Conservation (phyloP, 2,797 vertebrate genomes). For the Monodelphis domestica region DNA sequence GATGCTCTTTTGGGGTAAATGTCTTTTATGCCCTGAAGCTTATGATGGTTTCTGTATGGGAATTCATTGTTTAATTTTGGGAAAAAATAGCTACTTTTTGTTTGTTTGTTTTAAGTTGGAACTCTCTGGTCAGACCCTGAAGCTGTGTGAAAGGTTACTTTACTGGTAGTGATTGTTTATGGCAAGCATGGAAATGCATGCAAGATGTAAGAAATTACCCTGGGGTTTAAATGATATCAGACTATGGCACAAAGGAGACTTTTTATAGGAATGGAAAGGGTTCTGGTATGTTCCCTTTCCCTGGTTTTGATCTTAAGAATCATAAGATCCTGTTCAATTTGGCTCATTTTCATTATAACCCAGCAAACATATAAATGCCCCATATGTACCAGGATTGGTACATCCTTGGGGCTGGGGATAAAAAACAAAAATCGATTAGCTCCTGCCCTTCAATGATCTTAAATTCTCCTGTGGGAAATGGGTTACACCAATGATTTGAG, state of each 20-base stretch:
- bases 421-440: background rate
- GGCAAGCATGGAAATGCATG: slow-evolving; percentile 15
- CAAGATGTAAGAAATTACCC: background rate
- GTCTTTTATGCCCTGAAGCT: slow-evolving; percentile 30
- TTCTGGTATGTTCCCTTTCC: background rate
- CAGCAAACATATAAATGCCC: background rate
- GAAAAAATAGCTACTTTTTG: background rate
- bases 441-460: background rate
- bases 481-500: background rate
- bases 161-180: slow-evolving; percentile 25
- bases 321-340: background rate
- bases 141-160: slow-evolving; percentile 12
- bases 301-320: background rate
- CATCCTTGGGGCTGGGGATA: background rate
- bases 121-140: background rate
- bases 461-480: background rate
- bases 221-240: background rate
- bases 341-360: background rate
- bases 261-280: slow-evolving; percentile 47
- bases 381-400: background rate
- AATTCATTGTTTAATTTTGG: slow-evolving; percentile 24
- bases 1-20: slow-evolving; percentile 23
- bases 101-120: slow-evolving; percentile 4
- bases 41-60: slow-evolving; percentile 24
- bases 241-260: background rate